A percentile compares a stretch with the other conserved stretches of the same genome.
These are phyloP conservation scores for Pituophis catenifer DNA, from an alignment of 2,113 vertebrate species.

Conservation along the genomic window DNA sequence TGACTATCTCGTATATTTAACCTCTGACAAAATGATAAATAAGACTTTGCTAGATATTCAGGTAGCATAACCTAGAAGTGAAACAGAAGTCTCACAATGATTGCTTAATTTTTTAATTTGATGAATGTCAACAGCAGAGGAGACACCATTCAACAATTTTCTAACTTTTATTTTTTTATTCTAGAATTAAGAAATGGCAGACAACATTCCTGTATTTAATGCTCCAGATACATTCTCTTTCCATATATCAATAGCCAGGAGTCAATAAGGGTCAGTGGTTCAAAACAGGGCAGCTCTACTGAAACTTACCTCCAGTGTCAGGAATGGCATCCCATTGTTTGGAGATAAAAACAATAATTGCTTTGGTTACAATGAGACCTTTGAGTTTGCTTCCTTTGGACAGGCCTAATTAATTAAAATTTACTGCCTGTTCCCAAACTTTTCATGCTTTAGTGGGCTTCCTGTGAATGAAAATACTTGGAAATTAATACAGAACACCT, in stretches of 20 bases:
- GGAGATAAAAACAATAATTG: conserved; percentile 73
- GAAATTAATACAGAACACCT: conserved; percentile 44
- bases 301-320: conserved; percentile 40
- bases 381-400: conserved; percentile 62
- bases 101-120: conserved; percentile 13
- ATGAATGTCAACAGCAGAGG: conserved; percentile 31
- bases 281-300: conserved; percentile 34
- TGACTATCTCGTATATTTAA: background rate
- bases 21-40: background rate
- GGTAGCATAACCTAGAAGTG: background rate
- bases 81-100: background rate
- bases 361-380: conserved; percentile 58
- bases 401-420: conserved; percentile 70
- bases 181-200: conserved; percentile 48
- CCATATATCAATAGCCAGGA: conserved; percentile 2
- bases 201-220: conserved; percentile 57
- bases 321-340: conserved; percentile 49
- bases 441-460: conserved; percentile 55
- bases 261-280: background rate
- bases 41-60: background rate
- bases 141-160: conserved; percentile 37
- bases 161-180: conserved; percentile 49
- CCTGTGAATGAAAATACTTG: conserved; percentile 48
- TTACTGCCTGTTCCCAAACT: conserved; percentile 43
- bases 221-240: conserved; percentile 9